Base-by-base conservation (phyloP, 2,113 vertebrate genomes). In the Excalfactoria chinensis region DNA sequence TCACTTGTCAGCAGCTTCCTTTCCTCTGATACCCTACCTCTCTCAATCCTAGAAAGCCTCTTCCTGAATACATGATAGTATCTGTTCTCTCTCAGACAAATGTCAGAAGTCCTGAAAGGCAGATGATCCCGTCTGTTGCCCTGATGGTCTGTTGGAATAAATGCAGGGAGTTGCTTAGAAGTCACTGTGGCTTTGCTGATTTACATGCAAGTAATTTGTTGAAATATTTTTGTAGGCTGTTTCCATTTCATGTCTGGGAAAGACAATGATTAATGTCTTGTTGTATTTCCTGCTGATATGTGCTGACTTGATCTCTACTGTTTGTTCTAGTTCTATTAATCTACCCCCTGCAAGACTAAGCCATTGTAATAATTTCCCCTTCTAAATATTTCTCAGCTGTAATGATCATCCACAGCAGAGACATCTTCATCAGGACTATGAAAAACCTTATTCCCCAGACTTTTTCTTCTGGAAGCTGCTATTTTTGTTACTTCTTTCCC, bases 131-230 rank as follows among this genome's bases (percentile, higher is more conserved):
- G n/a, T 7, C 49, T 82, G 68, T 7, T 62, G 69, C 21, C 44
- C 46, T 73, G 37, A 59, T 49, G 59, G 49, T 32, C 41, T 79
- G 16, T 8, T 59, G 32, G 72, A 48, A 55, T 28, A 74, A 86
- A 69, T 41, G 41, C 40, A 56, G 32, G 13, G 34, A 34, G 37
- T 11, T 84, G 64, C 20, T 86, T 64, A 88, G 68, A 67, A 91
- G 76, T 74, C 22, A 23, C 56, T 74, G 56, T 49, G 88, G 75
- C 79, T 94, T 88, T 86, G 51, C 35, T 83, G 76, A 71, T 93
- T 90, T 95, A 71, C 72, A 71, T 64, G 51, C 53, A 71, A 71
- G 46, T 84, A 25, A 80, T 44, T 63, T 80, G 69, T 64, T 86
- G 85, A 81, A 40, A 44, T 69, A 35, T 78, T 91, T 84, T 90